Conservation (phyloP, 2,113 vertebrate genomes). For the Melospiza georgiana region DNA sequence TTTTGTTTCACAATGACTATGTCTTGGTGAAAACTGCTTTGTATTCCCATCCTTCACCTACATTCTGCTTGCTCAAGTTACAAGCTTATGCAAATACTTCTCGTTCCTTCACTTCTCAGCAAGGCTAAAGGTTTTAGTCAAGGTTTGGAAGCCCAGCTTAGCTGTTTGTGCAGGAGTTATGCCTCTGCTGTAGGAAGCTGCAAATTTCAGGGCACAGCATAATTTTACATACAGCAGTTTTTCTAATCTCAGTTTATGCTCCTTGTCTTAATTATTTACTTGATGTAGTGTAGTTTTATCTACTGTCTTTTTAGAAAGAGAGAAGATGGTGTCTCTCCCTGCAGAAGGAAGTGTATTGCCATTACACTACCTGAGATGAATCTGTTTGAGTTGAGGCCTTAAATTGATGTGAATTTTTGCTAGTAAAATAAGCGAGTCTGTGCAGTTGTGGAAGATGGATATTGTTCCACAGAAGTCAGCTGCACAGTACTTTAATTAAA, state of each 20-base stretch:
- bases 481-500: background rate
- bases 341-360: background rate
- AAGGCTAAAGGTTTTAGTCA: background rate
- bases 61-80: background rate
- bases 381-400: background rate
- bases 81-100: constrained; percentile 38
- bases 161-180: background rate
- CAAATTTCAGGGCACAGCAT: background rate
- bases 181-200: background rate
- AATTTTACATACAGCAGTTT: background rate
- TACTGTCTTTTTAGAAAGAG: background rate
- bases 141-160: background rate
- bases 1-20: background rate
- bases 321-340: background rate
- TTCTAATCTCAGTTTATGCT: background rate
- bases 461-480: background rate
- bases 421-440: background rate
- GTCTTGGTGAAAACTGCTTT: background rate
- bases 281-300: background rate
- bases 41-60: background rate
- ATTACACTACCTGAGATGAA: background rate
- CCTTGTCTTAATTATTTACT: background rate
- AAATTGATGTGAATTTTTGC: background rate
- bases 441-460: background rate
- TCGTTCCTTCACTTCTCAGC: background rate